Conservation (phyloP, 64 coral and sea anemone species). For the Dendronephthya gigantea region DNA sequence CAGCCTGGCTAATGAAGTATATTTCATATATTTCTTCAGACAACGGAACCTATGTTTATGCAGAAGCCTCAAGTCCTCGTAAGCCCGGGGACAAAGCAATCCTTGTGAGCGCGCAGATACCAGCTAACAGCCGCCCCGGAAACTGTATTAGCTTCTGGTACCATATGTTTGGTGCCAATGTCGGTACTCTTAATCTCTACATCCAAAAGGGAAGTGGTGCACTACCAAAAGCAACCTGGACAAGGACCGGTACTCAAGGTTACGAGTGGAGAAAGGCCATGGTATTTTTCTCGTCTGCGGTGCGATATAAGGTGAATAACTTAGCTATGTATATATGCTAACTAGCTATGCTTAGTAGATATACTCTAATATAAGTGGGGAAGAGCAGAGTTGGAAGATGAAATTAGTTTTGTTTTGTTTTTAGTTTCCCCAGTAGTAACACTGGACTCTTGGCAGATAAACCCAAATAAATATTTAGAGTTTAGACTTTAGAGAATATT, state of each 20-base stretch:
- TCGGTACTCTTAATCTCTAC: constrained; percentile 64
- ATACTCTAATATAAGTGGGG: no score
- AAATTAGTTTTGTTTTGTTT: no score
- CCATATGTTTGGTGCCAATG: constrained; percentile 96
- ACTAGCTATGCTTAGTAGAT: no score
- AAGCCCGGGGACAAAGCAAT: constrained; percentile 67
- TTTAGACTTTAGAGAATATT: no score
- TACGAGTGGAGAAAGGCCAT: constrained; percentile 55
- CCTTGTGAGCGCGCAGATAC: constrained; percentile 45
- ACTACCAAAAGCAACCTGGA: constrained; percentile 56
- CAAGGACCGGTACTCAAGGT: constrained; percentile 66
- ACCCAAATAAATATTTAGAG: no score
- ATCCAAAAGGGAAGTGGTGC: constrained; percentile 18
- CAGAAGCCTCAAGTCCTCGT: constrained; percentile 68
- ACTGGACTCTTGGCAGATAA: no score
- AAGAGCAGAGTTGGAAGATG: no score
- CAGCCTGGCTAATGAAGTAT: neutral
- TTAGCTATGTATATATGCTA: neutral
- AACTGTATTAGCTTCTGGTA: constrained; percentile 89
- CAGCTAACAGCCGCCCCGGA: constrained; percentile 48
- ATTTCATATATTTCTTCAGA: neutral
- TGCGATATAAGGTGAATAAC: neutral
- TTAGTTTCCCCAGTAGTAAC: no score
- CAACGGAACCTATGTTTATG: constrained; percentile 64
- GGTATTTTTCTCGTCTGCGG: neutral